Percentiles rank a stretch among this genome's conserved stretches.
Evolutionary conservation across 2,888 invertebrate species (phyloP).

Genomic region (Nematopogon swammerdamellus): DNA sequence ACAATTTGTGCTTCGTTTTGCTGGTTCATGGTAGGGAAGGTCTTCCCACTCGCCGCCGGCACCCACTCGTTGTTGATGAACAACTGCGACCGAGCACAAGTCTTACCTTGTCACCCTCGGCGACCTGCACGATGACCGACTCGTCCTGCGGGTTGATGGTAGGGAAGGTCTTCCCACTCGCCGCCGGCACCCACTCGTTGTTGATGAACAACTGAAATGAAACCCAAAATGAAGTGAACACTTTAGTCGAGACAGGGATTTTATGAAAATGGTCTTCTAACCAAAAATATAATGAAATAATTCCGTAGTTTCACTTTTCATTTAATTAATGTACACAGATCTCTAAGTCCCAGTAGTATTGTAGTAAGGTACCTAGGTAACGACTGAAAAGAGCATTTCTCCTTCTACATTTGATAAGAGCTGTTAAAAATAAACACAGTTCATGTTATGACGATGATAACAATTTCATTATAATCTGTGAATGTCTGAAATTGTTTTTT

Average conservation of each 20-base stretch:
- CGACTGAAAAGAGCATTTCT: too few relatives aligned
- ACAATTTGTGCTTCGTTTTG: slow-evolving; percentile 71
- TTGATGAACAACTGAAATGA: slow-evolving; percentile 76
- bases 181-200: slow-evolving; percentile 78
- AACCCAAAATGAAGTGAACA: too few relatives aligned
- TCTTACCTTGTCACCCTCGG: slow-evolving; percentile 80
- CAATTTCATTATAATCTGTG: too few relatives aligned
- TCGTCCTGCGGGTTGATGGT: slow-evolving; percentile 83
- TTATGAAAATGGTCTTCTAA: too few relatives aligned
- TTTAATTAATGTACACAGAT: too few relatives aligned
- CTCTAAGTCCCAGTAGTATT: too few relatives aligned
- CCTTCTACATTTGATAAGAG: too few relatives aligned
- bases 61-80: slow-evolving; percentile 79
- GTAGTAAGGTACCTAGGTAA: too few relatives aligned
- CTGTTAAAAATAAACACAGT: too few relatives aligned
- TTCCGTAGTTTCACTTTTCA: background rate
- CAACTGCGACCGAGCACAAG: slow-evolving; percentile 41
- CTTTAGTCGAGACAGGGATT: too few relatives aligned
- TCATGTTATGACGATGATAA: too few relatives aligned
- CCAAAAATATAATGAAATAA: background rate
- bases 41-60: slow-evolving; percentile 77
- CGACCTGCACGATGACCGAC: slow-evolving; percentile 68
- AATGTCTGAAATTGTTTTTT: too few relatives aligned
- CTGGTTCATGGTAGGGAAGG: slow-evolving; percentile 81
- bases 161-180: slow-evolving; percentile 81